Percentiles rank a stretch among this genome's conserved stretches.
phyloP scores from a whole-genome alignment of 2,888 invertebrate species.

The Spodoptera picta region DNA sequence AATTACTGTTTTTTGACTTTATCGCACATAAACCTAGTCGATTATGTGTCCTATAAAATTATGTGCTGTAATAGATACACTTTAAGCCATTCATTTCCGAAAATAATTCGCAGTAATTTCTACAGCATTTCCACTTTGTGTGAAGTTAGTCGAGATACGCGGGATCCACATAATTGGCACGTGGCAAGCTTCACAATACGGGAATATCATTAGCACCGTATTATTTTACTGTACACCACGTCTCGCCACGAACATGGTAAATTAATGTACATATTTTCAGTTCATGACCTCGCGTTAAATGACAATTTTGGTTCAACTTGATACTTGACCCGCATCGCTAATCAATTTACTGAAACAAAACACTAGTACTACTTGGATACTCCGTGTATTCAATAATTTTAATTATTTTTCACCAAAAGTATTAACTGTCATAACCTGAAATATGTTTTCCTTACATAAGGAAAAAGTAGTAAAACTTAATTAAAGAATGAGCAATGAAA shows the following conservation, averaged over 20 bases:
- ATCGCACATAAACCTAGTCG: too few relatives aligned
- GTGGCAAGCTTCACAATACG: constrained; percentile 33
- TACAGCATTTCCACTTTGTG: constrained; percentile 1
- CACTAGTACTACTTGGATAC: background rate
- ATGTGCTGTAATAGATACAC: background rate
- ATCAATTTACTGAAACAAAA: background rate
- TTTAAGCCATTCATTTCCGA: background rate
- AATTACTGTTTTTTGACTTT: too few relatives aligned
- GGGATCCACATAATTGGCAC: constrained; percentile 34
- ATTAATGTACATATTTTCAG: constrained; percentile 1
- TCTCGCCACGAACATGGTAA: constrained; percentile 3
- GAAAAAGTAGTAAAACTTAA: too few relatives aligned
- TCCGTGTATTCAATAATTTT: too few relatives aligned
- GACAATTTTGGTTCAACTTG: background rate
- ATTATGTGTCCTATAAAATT: too few relatives aligned
- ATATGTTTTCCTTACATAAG: too few relatives aligned
- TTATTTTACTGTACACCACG: constrained; percentile 27
- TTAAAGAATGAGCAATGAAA: too few relatives aligned
- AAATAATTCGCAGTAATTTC: constrained; percentile 9
- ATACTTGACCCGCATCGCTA: background rate
- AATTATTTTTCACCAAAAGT: background rate
- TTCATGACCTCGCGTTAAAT: constrained; percentile 12
- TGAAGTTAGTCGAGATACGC: constrained; percentile 18
- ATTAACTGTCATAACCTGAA: too few relatives aligned
- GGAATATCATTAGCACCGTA: constrained; percentile 36